Percentiles rank a stretch among this genome's conserved stretches.
These are phyloP conservation scores for Psittacula derbiana DNA, from an alignment of 2,797 vertebrate species.

Conservation along the genomic window DNA sequence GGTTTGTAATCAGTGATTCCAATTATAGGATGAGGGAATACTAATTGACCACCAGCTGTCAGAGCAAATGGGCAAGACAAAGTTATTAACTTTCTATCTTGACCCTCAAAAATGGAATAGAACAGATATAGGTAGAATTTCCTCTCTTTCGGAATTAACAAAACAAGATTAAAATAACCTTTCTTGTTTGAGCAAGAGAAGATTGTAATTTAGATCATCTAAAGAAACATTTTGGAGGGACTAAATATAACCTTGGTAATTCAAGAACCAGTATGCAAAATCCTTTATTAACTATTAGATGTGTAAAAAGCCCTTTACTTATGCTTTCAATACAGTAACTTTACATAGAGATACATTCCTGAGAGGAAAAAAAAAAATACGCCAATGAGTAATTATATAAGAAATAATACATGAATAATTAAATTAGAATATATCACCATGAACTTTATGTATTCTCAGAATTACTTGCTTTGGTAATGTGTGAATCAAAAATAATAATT, in stretches of 20 bases:
- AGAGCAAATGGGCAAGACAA: conserved; percentile 54
- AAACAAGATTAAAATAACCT: neutral
- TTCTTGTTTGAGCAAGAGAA: neutral
- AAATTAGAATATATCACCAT: neutral
- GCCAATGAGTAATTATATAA: neutral
- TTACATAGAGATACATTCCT: neutral
- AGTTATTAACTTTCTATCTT: conserved; percentile 46
- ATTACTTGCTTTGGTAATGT: neutral
- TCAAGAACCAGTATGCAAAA: neutral
- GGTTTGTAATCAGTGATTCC: conserved; percentile 47
- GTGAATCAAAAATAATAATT: neutral
- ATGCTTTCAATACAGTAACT: neutral
- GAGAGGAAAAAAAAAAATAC: neutral
- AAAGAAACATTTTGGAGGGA: neutral
- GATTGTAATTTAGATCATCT: neutral
- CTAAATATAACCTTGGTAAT: neutral
- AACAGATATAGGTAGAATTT: neutral
- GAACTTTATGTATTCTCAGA: neutral
- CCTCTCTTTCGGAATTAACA: neutral
- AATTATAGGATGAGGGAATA: conserved; percentile 39
- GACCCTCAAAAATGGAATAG: conserved; percentile 32
- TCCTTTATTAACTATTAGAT: neutral
- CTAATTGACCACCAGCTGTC: conserved; percentile 61
- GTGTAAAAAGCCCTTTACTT: neutral
- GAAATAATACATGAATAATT: neutral